These are phyloP conservation scores for Hydra vulgaris DNA, from an alignment of 30 jellyfish, hydroid and myxozoan genomes.

Conservation along the genomic window DNA sequence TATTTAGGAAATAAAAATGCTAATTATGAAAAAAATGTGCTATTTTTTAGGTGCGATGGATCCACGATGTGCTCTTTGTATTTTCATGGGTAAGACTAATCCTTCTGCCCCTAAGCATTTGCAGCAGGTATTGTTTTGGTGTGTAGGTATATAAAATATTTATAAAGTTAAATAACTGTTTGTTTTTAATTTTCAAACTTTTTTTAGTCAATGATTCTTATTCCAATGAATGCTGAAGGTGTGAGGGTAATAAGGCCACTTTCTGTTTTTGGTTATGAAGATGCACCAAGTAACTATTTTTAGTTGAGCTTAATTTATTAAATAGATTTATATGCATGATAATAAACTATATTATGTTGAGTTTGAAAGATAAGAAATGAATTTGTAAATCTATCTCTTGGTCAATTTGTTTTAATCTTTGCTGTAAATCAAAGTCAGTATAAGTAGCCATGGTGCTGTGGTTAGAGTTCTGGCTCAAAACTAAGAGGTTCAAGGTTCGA, in stretches of 20 bases:
- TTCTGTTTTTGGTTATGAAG: conserved; percentile 72
- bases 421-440: too few relatives aligned
- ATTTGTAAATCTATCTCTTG: too few relatives aligned
- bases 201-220: conserved; percentile 67
- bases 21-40: background rate
- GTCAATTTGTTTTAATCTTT: too few relatives aligned
- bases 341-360: background rate
- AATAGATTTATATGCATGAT: background rate
- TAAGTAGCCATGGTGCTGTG: too few relatives aligned
- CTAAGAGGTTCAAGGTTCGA: too few relatives aligned
- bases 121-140: conserved; percentile 66
- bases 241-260: conserved; percentile 69
- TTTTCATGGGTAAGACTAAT: conserved; percentile 93
- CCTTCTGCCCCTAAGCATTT: conserved; percentile 63
- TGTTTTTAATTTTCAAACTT: background rate
- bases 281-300: conserved; percentile 53
- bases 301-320: background rate
- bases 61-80: conserved; percentile 69
- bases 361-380: too few relatives aligned
- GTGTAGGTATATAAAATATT: too few relatives aligned
- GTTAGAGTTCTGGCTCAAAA: too few relatives aligned
- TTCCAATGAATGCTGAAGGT: conserved; percentile 88
- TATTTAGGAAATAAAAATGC: background rate
- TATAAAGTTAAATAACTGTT: too few relatives aligned
- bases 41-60: conserved; percentile 78